Evolutionary conservation across 2,888 invertebrate species (phyloP).

Genomic region (Lissocephala sabroskyi): DNA sequence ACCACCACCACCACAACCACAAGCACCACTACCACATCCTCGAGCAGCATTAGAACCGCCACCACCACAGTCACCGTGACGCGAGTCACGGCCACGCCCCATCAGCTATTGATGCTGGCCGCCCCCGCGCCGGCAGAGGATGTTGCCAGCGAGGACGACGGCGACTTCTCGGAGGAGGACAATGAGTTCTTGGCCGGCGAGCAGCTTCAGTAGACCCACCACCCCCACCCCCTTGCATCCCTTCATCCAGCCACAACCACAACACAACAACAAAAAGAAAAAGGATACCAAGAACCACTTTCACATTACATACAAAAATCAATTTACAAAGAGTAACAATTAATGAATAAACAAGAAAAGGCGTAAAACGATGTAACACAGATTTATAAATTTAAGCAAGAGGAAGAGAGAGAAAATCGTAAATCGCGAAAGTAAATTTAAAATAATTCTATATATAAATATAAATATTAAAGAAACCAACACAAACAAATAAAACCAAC

Average conservation of each 20-base stretch:
- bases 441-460: conserved; percentile 27
- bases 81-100: conserved; percentile 13
- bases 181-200: no score
- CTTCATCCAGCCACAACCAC: conserved; percentile 43
- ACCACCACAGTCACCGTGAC: conserved; percentile 11
- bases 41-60: conserved; percentile 5
- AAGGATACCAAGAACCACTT: conserved; percentile 60
- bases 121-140: conserved; percentile 24
- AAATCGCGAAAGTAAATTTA: conserved; percentile 31
- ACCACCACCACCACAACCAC: conserved; percentile 18
- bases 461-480: conserved; percentile 34
- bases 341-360: conserved; percentile 62
- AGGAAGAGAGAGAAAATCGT: conserved; percentile 32
- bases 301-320: conserved; percentile 63
- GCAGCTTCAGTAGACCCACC: no score
- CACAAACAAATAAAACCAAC: conserved; percentile 29
- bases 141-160: no score
- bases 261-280: conserved; percentile 19
- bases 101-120: conserved; percentile 49
- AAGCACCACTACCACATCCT: conserved; percentile 16
- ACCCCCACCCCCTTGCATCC: conserved; percentile 17
- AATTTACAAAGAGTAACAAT: conserved; percentile 63
- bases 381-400: conserved; percentile 49
- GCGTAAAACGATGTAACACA: conserved; percentile 67
- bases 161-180: no score